Evolutionary conservation across 2,113 vertebrate species (phyloP).

Genomic region (Strix aluco): DNA sequence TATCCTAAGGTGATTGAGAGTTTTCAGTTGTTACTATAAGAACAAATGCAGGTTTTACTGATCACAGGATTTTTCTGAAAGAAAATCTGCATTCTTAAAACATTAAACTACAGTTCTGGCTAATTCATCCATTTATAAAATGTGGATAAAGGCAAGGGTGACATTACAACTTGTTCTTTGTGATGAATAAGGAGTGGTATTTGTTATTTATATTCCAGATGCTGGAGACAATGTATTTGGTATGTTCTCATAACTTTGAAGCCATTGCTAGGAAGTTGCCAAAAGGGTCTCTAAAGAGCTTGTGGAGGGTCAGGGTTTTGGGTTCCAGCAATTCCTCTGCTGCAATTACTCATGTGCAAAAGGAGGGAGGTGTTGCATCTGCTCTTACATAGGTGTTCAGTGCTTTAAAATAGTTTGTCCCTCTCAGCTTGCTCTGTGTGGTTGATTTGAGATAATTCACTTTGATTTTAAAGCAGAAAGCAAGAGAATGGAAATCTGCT

Average conservation of each 20-base stretch:
- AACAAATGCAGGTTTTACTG: not conserved
- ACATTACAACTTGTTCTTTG: not conserved
- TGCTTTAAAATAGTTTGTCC: not conserved
- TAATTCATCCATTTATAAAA: not conserved
- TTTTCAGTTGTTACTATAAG: not conserved
- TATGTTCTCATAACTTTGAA: not conserved
- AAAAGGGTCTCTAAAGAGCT: not conserved
- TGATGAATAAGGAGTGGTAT: not conserved
- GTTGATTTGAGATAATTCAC: not conserved
- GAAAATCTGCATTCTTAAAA: not conserved
- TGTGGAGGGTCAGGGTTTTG: not conserved
- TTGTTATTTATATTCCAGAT: not conserved
- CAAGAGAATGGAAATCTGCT: not conserved
- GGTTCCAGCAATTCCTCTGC: not conserved
- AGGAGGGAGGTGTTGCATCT: not conserved
- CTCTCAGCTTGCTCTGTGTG: not conserved
- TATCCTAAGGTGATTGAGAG: not conserved
- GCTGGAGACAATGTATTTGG: not conserved
- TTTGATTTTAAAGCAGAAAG: not conserved
- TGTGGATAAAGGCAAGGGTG: not conserved
- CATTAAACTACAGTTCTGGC: accelerated
- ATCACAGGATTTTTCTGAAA: not conserved
- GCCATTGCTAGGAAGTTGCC: not conserved
- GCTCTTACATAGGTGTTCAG: not conserved
- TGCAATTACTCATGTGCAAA: not conserved